Conservation (phyloP, 2,113 vertebrate species). For the Bolborhynchus lineola region DNA sequence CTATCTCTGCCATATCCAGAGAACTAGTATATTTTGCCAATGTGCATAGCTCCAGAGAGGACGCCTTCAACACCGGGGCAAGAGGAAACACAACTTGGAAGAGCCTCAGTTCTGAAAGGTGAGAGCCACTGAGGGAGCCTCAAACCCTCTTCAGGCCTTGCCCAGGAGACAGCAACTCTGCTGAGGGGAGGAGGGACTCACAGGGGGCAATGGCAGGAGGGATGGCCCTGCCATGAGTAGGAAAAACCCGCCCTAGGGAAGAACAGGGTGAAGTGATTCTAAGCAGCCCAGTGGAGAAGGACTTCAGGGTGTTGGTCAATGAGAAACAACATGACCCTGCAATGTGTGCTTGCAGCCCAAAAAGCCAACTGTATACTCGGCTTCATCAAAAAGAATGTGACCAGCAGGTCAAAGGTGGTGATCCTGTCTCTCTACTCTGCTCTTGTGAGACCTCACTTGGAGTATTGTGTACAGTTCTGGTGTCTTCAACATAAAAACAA, state of each 20-base stretch:
- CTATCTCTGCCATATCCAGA: background rate
- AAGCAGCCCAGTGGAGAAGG: background rate
- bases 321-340: background rate
- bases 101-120: background rate
- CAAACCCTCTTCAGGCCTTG: background rate
- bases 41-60: background rate
- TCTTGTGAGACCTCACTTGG: background rate
- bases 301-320: background rate
- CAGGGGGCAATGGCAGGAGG: too few species aligned
- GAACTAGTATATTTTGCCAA: background rate
- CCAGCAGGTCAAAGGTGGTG: background rate
- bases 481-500: background rate
- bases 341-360: background rate
- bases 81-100: background rate
- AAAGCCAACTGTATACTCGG: background rate
- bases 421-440: background rate
- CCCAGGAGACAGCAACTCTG: too few species aligned
- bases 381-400: background rate
- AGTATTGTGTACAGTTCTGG: background rate
- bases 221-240: fast-evolving
- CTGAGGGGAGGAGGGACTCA: too few species aligned
- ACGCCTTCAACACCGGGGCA: background rate
- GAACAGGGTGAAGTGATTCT: background rate
- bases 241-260: too few species aligned
- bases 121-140: too few species aligned